phyloP scores from a whole-genome alignment of 2,888 invertebrate species.

The Leucophora obtusa region DNA sequence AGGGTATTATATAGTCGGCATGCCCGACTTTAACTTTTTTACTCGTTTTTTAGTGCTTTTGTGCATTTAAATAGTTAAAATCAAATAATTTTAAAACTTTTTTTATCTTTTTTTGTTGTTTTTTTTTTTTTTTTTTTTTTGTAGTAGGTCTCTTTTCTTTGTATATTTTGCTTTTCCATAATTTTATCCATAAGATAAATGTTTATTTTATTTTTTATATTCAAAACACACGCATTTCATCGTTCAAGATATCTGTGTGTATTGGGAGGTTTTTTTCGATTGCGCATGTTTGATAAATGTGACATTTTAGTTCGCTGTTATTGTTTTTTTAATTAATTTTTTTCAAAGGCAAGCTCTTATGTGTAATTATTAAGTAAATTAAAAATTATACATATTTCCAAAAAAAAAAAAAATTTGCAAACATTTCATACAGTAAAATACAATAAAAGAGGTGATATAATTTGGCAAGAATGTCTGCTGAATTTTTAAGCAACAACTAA shows the following conservation, averaged over 20 bases:
- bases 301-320: constrained; percentile 12
- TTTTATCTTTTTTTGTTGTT: too few species aligned
- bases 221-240: background rate
- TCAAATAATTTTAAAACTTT: too few species aligned
- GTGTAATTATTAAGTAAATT: constrained; percentile 45
- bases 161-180: background rate
- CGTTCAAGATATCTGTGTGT: background rate
- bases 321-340: constrained; percentile 23
- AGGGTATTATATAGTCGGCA: too few species aligned
- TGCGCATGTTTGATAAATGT: constrained; percentile 15
- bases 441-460: constrained; percentile 1
- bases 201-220: background rate
- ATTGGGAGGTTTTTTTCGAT: background rate
- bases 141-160: too few species aligned
- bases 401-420: constrained; percentile 9
- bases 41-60: too few species aligned
- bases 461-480: background rate
- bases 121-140: too few species aligned
- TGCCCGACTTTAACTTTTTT: too few species aligned
- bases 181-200: background rate
- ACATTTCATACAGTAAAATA: too few species aligned
- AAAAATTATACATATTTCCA: constrained; percentile 18
- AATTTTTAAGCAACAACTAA: background rate
- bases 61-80: too few species aligned
- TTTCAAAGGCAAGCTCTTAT: constrained; percentile 10